phyloP scores from a whole-genome alignment of 2,888 invertebrate genomes.

The Melinaea menophilus region DNA sequence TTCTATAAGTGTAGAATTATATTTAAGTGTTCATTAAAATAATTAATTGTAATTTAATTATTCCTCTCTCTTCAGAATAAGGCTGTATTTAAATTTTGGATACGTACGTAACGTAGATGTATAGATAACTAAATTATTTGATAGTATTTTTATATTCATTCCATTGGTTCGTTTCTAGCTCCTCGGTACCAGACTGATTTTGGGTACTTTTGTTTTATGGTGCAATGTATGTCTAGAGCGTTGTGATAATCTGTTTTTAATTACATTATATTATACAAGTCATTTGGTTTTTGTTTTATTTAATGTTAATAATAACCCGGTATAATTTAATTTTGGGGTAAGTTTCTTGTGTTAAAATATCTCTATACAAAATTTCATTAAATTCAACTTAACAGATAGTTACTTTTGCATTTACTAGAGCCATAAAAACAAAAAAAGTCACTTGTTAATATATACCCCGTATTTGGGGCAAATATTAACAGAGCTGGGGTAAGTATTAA shows the following conservation, averaged over 20 bases:
- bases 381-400: too few relatives aligned
- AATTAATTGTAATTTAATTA: constrained; percentile 63
- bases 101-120: constrained; percentile 57
- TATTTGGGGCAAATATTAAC: too few relatives aligned
- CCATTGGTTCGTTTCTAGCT: constrained; percentile 69
- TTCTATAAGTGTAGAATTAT: constrained; percentile 64
- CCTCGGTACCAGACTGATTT: constrained; percentile 78
- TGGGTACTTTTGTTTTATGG: constrained; percentile 77
- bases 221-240: constrained; percentile 78
- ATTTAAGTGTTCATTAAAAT: constrained; percentile 75
- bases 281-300: constrained; percentile 36
- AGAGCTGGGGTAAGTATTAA: too few relatives aligned
- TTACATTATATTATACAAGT: constrained; percentile 72
- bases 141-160: constrained; percentile 78
- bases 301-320: background rate
- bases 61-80: constrained; percentile 64
- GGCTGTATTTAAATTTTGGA: constrained; percentile 68
- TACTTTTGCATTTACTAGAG: too few relatives aligned
- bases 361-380: too few relatives aligned
- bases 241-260: constrained; percentile 78
- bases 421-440: too few relatives aligned
- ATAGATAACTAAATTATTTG: constrained; percentile 72
- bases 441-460: too few relatives aligned
- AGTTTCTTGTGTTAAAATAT: too few relatives aligned
- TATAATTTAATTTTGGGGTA: too few relatives aligned